Base-by-base conservation (phyloP, 92 coral and sea anemone species). In the Actinernus sp. region DNA sequence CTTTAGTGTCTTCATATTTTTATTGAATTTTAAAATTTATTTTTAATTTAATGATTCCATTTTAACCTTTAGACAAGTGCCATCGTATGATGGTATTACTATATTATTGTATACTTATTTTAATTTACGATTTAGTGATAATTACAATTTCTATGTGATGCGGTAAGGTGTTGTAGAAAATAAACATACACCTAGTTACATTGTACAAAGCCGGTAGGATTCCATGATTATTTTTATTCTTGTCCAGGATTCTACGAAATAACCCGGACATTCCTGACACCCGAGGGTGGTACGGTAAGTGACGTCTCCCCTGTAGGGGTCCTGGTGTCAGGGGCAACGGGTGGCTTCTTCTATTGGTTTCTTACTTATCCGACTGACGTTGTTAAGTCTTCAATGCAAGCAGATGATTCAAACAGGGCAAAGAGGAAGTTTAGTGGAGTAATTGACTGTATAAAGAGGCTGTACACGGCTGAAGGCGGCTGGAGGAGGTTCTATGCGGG, bases 321-420 rank as follows among this genome's bases (percentile, higher is more conserved):
- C 27, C 27, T 90, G 26, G 55, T 62, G 1, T 48, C 97, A 9
- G 97, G 97, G 18, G 97, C 81, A 0, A 50, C 72, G 13, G 97
- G 97, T 20, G 97, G 97, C 19, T 90, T 90, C 59, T 82, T 86
- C 29, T 90, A 90, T 52, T 90, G 97, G 97, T 90, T 90, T 50
- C 76, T 82, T 11, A 90, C 92, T 12, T 90, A 90, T 21, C 97
- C 97, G 10, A 90, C 97, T 28, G 97, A 90, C 55, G 92, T 90
- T 8, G 67, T 90, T 23, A 90, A 90, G 76, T 90, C 97, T 2
- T 64, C 92, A 13, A 81, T 90, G 97, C 87, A 80, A 70, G 97
- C 97, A 1, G 97, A 90, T 60, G 89, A 90, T 33, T 74, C 79
- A 30, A 40, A 39, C 36, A 82, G 60, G 58, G 68, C 67, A 29